Evolutionary conservation across 2,797 vertebrate species (phyloP).

Genomic region (Artibeus lituratus): DNA sequence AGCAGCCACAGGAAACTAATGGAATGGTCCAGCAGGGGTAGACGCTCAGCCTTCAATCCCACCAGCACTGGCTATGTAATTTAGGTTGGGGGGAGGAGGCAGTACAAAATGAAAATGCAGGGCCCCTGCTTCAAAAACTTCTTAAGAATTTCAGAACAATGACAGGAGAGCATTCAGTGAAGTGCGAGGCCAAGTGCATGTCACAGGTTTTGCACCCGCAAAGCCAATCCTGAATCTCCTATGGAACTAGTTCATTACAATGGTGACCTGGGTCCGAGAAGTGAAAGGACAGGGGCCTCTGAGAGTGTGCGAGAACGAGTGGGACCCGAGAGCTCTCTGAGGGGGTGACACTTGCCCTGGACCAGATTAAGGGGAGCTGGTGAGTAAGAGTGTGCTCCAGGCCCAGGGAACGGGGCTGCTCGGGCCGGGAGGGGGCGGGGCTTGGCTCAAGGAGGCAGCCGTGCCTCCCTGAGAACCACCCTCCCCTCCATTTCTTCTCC

Average conservation of each 20-base stretch:
- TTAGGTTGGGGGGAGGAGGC: no score
- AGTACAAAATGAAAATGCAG: not conserved
- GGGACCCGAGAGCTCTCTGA: not conserved
- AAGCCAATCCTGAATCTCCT: accelerated
- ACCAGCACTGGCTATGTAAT: not conserved
- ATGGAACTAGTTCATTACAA: no score
- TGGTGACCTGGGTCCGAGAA: accelerated
- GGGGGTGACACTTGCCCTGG: not conserved
- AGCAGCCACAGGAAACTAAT: not conserved
- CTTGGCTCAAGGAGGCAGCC: no score
- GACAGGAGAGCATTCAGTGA: no score
- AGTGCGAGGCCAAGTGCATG: accelerated
- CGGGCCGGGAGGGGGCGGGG: not conserved
- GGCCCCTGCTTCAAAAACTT: not conserved
- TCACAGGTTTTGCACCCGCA: not conserved
- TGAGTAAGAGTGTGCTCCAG: not conserved
- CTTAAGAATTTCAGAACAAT: not conserved
- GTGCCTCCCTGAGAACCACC: not conserved
- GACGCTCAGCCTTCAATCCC: accelerated
- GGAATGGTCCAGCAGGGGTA: not conserved
- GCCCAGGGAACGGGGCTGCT: not conserved
- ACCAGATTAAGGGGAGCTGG: not conserved
- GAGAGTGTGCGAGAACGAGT: not conserved
- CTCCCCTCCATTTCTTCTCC: not conserved
- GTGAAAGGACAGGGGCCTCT: not conserved